Evolutionary conservation across 2,888 invertebrate species (phyloP), one percentile per base, ranked within the genome.

Genomic region (Diarsia brunnea): DNA sequence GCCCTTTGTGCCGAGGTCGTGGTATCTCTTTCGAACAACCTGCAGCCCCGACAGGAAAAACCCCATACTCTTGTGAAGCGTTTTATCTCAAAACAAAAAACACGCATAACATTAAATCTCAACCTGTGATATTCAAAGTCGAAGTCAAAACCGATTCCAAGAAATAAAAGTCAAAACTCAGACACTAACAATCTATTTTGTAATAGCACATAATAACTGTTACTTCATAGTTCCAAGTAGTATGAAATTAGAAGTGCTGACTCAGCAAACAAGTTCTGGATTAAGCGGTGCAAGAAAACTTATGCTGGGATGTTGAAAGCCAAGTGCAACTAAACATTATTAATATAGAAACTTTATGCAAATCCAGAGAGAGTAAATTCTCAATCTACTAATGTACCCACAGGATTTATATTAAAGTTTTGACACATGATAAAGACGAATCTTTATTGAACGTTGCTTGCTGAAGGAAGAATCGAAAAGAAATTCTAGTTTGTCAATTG

Each of bases 211-310:
- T 63, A 66, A 61, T 55, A 58, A 70, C 31, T 38, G 12, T 73
- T 69, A 47, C 47, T 45, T 51, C 53, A 58, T 24, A 67, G 69
- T 73, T 84, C 24, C 12, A 55, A 73, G 60, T 51, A 72, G 49
- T 66, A 66, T 60, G 19, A 73, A 73, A 67, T 73, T 79, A 69
- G 80, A 80, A 81, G 53, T 81, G 72, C 75, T 69, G 85, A 82
- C 43, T 84, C 55, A 12, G 85, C 14, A 64, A 82, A 81, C 75
- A 64, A 82, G 73, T 82, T 82, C 65, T 14, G 74, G 78, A 85
- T 77, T 82, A 73, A 85, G 53, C 65, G 66, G 47, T 77, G 71
- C 69, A 77, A 69, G 73, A 72, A 76, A 84, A 82, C 76, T 85
- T 83, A 68, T 65, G 64, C 77, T 43, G 51, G 73, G 68, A 45